Base-by-base conservation (phyloP, 2,797 vertebrate genomes). In the Pempheris klunzingeri region DNA sequence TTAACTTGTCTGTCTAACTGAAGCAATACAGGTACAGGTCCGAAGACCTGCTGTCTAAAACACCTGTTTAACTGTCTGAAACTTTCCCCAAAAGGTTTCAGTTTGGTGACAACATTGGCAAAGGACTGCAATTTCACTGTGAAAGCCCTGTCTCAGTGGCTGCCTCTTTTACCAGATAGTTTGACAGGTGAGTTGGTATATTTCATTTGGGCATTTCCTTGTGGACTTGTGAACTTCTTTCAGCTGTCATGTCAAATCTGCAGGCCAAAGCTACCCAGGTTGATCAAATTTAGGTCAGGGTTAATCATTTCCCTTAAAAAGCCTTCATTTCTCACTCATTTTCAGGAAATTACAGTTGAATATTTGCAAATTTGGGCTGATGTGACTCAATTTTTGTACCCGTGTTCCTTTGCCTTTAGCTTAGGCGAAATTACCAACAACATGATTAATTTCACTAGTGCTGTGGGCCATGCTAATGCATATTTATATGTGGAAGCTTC, bases 401-500 rank as follows among this genome's bases (percentile, higher is more conserved):
- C 43, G 30, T 44, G 38, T 57, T 85, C 4, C 38, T 62, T 61
- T 70, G 32, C 41, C 28, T 60, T 65, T 14, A 47, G 53, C 67
- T 71, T 22, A 12, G 22, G 34, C 44, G 52, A 15, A 65, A 71
- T 39, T 71, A 49, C 58, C 50, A 47, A 71, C 20, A 62, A 49
- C 22, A 59, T 61, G 44, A 41, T 82, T 66, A 53, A 77, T 77
- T 68, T 69, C 43, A 74, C 50, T 53, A 20, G 41, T 54, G 58
- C 71, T 44, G 63, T n/a, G 46, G 62, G 64, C 46, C 43, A 55
- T 24, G 58, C 2, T 83, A 58, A 78, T 78, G 17, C 59, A 71
- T 84, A 71, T 85, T 82, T 47, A 78, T 57, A 60, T 74, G 62
- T 71, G 49, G 69, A 83, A 66, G 59, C 54, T 68, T 74, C 74